phyloP scores from a whole-genome alignment of 2,888 invertebrate species.

The Cephus nigrinus region DNA sequence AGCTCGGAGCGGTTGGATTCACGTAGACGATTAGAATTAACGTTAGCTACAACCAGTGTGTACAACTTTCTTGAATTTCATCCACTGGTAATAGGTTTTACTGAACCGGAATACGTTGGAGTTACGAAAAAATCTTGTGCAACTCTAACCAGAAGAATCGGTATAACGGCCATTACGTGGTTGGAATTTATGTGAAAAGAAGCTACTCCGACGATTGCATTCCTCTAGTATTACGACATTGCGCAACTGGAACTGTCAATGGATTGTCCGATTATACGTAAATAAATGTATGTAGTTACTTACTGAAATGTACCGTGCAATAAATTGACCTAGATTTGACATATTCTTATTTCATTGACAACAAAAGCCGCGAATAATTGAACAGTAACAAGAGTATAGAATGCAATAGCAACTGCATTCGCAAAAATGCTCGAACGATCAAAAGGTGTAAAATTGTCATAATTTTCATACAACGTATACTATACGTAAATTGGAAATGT shows the following conservation, averaged over 20 bases:
- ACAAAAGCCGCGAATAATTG: too few species aligned
- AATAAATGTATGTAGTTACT: not conserved
- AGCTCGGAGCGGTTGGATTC: not conserved
- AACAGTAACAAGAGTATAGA: not conserved
- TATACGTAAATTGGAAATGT: too few species aligned
- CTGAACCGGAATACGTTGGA: not conserved
- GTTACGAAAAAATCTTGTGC: not conserved
- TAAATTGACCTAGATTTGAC: not conserved
- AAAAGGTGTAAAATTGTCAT: too few species aligned
- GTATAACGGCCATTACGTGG: not conserved
- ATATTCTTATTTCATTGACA: not conserved
- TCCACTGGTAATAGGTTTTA: not conserved
- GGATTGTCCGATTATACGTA: not conserved
- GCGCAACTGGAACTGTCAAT: not conserved
- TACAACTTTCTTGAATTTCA: not conserved
- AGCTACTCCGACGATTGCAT: not conserved
- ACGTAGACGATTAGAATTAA: not conserved
- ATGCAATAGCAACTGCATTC: not conserved
- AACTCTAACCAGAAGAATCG: not conserved
- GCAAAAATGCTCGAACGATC: too few species aligned
- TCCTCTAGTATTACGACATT: not conserved
- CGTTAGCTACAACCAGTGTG: not conserved
- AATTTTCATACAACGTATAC: too few species aligned
- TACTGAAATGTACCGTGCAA: not conserved
- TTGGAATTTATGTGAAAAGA: not conserved